Evolutionary conservation across 1,140 invertebrate genomes (phyloP).

Genomic region (Metaphire vulgaris): DNA sequence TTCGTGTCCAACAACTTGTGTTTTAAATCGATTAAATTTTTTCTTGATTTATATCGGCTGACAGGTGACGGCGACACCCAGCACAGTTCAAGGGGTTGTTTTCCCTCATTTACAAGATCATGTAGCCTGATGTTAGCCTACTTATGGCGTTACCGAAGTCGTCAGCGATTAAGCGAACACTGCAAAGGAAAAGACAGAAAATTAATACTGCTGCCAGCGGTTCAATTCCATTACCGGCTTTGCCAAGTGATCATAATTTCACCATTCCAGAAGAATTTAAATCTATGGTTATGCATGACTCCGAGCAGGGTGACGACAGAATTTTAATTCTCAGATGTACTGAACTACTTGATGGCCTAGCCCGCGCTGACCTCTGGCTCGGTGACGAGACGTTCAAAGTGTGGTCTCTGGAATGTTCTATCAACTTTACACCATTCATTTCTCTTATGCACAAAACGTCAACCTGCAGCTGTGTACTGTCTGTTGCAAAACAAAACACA

Average conservation of each 20-base stretch:
- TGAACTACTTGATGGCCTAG: conserved; percentile 1
- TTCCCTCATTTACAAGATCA: not conserved
- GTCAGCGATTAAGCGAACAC: not conserved
- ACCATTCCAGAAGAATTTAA: not conserved
- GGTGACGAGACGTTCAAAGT: not conserved
- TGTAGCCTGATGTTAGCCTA: too few relatives aligned
- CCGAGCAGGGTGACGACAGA: not conserved
- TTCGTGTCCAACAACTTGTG: too few relatives aligned
- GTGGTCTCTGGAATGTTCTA: not conserved
- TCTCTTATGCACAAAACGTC: not conserved
- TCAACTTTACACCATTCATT: conserved; percentile 9
- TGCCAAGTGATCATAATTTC: not conserved
- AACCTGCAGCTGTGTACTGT: not conserved
- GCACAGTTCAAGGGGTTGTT: not conserved
- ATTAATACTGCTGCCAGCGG: not conserved
- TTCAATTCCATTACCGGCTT: not conserved
- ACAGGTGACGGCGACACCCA: not conserved
- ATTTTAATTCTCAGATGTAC: not conserved
- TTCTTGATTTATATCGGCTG: too few relatives aligned
- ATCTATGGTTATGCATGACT: not conserved
- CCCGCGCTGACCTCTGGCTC: not conserved
- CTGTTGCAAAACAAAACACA: not conserved
- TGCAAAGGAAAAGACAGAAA: not conserved
- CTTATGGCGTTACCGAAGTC: not conserved
- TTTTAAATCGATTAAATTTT: too few relatives aligned